A percentile compares a stretch with the other conserved stretches of the same genome.
These are phyloP conservation scores for Salvelinus fontinalis DNA, from an alignment of 2,113 vertebrate genomes.

Conservation along the genomic window DNA sequence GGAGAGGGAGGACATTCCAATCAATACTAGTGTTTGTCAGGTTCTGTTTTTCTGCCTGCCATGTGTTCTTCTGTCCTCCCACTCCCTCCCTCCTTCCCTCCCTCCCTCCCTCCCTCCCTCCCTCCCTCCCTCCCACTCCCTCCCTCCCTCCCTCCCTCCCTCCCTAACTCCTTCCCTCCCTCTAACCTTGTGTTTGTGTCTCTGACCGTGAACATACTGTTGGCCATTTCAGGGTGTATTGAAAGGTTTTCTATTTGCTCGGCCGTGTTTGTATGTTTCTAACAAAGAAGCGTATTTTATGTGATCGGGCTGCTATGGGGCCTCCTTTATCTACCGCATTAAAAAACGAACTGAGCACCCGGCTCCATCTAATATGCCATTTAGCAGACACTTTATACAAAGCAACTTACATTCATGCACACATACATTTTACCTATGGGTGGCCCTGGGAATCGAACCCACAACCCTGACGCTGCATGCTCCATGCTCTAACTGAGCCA, in stretches of 20 bases:
- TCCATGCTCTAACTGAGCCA: too few species aligned
- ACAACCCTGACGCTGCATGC: too few species aligned
- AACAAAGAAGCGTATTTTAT: slow-evolving; percentile 50
- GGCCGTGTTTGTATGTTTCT: neutral
- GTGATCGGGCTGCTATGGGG: slow-evolving; percentile 15
- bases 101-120: too few species aligned
- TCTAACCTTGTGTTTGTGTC: too few species aligned
- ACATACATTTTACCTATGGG: too few species aligned
- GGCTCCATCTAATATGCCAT: too few species aligned
- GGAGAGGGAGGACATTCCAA: slow-evolving; percentile 44
- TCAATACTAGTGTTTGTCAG: slow-evolving; percentile 52
- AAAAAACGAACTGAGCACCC: too few species aligned
- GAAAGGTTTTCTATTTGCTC: neutral
- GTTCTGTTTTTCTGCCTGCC: slow-evolving; percentile 45
- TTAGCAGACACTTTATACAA: too few species aligned
- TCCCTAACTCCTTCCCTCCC: too few species aligned
- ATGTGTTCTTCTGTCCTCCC: slow-evolving; percentile 16
- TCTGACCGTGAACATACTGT: neutral
- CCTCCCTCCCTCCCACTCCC: slow-evolving; percentile 28
- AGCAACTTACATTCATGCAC: too few species aligned
- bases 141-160: neutral
- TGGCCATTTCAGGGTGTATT: slow-evolving; percentile 47
- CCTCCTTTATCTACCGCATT: neutral
- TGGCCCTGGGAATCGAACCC: too few species aligned
- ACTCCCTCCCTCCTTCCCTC: slow-evolving; percentile 15